A percentile compares a stretch with the other conserved stretches of the same genome.
These are phyloP conservation scores for Trogon melanurus DNA, from an alignment of 2,113 vertebrate species.

Conservation along the genomic window DNA sequence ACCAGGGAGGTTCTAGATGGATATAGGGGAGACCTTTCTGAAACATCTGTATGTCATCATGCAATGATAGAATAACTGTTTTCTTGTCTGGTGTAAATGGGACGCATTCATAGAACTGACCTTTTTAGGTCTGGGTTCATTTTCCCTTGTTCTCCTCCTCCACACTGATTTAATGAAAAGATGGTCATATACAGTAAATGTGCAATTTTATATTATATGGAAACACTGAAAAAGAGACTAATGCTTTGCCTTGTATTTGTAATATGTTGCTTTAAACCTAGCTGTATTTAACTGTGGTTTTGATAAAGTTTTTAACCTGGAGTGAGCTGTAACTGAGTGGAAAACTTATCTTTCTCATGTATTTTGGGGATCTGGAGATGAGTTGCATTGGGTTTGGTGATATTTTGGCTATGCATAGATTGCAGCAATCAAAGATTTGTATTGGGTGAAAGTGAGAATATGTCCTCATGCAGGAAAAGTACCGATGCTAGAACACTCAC, in stretches of 20 bases:
- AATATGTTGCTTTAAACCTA: neutral
- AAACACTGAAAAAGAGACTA: neutral
- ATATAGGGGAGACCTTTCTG: neutral
- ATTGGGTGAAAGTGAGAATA: neutral
- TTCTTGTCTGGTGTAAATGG: neutral
- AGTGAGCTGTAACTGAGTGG: neutral
- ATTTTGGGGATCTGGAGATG: neutral
- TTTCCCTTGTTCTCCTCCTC: neutral
- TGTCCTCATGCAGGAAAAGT: neutral
- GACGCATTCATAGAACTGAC: neutral
- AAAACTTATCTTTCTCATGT: neutral
- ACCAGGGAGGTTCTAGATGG: neutral
- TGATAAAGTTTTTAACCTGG: neutral
- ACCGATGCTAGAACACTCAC: neutral
- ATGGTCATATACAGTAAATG: neutral
- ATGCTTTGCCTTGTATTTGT: neutral
- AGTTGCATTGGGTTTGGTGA: neutral
- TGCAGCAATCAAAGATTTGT: neutral
- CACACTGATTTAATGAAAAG: neutral
- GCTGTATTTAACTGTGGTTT: neutral
- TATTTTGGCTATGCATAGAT: neutral
- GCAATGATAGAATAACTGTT: neutral
- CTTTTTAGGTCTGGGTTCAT: neutral
- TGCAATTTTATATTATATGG: neutral
- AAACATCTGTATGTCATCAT: fast-evolving